phyloP scores from a whole-genome alignment of 2,888 invertebrate species.

The Hofmannophila pseudospretella region DNA sequence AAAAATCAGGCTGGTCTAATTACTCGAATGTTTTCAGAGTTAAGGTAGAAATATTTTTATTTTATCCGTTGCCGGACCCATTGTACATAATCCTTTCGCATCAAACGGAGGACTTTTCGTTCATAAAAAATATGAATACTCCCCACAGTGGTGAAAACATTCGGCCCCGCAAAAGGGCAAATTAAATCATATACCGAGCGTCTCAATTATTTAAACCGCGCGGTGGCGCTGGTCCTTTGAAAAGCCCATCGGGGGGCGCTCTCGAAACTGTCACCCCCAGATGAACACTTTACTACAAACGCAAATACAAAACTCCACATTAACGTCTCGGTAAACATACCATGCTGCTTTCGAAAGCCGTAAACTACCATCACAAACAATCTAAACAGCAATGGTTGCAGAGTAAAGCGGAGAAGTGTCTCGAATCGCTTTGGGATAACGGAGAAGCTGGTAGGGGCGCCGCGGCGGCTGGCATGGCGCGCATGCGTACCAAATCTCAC shows the following conservation, averaged over 20 bases:
- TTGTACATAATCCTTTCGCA: constrained; percentile 24
- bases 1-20: no score
- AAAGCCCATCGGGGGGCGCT: constrained; percentile 66
- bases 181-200: constrained; percentile 70
- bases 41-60: constrained; percentile 5
- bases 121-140: constrained; percentile 31
- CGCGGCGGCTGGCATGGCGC: constrained; percentile 61
- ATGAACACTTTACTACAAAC: constrained; percentile 53
- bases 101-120: constrained; percentile 25
- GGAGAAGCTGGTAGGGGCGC: constrained; percentile 65
- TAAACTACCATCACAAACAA: constrained; percentile 28
- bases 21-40: constrained; percentile 2
- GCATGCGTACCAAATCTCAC: constrained; percentile 62
- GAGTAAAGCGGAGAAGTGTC: constrained; percentile 25
- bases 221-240: constrained; percentile 68
- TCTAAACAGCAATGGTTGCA: constrained; percentile 51
- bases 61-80: constrained; percentile 3
- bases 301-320: constrained; percentile 39
- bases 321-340: constrained; percentile 32
- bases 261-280: constrained; percentile 73
- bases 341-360: constrained; percentile 31
- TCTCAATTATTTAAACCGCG: constrained; percentile 72
- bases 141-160: constrained; percentile 41
- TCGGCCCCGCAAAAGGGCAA: constrained; percentile 59
- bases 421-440: constrained; percentile 30